These are phyloP conservation scores for Melinaea menophilus DNA, from an alignment of 2,888 invertebrate genomes.

Conservation along the genomic window DNA sequence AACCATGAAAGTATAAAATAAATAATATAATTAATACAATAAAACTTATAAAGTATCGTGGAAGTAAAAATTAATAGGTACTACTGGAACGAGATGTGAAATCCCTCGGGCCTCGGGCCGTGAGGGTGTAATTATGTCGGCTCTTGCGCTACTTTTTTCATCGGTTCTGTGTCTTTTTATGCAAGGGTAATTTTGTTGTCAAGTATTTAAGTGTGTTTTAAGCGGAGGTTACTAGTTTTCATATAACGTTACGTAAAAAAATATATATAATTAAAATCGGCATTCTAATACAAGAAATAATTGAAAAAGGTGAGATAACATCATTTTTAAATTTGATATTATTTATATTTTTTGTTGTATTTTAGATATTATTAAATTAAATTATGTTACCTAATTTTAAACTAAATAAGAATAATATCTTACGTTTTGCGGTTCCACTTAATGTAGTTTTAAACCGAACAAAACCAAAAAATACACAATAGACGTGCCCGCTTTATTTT, in stretches of 20 bases:
- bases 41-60: neutral
- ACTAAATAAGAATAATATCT: neutral
- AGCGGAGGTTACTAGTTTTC: constrained; percentile 2
- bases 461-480: constrained; percentile 6
- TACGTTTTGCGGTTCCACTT: constrained; percentile 5
- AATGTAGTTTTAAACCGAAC: neutral
- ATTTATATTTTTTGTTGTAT: too few species aligned
- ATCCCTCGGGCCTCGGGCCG: neutral
- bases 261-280: too few species aligned
- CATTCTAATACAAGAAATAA: too few species aligned
- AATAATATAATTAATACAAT: too few species aligned
- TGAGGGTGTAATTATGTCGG: neutral
- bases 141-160: constrained; percentile 3
- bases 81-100: neutral
- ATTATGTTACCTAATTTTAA: neutral
- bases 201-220: neutral
- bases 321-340: too few species aligned
- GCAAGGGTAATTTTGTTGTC: constrained; percentile 3
- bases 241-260: neutral
- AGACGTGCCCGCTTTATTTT: neutral
- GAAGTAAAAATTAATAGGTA: neutral
- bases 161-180: neutral
- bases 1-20: too few species aligned
- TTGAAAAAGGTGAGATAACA: too few species aligned
- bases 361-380: neutral